These are phyloP conservation scores for Araneus ventricosus DNA, from an alignment of 1,140 invertebrate genomes.

Conservation along the genomic window DNA sequence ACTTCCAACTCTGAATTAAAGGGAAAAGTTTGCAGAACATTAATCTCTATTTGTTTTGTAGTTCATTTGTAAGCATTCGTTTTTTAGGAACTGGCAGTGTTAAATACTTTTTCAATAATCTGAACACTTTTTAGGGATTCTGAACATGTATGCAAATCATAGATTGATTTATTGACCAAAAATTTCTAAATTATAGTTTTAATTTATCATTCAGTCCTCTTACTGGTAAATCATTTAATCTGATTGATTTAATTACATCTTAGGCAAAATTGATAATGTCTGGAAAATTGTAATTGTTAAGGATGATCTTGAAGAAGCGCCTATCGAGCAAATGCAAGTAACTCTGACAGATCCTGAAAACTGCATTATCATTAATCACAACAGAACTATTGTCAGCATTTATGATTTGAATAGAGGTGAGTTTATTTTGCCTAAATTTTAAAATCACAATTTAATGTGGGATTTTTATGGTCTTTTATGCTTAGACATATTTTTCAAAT, in stretches of 20 bases:
- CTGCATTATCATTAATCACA: slow-evolving; percentile 47
- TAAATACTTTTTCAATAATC: too few species aligned
- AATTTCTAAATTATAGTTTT: neutral
- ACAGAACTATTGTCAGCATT: slow-evolving; percentile 70
- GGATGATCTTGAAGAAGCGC: slow-evolving; percentile 74
- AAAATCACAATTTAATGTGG: neutral
- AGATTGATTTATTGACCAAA: too few species aligned
- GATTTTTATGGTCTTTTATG: neutral
- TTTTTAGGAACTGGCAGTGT: too few species aligned
- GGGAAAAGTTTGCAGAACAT: too few species aligned
- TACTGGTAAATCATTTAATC: neutral
- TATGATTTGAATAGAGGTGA: slow-evolving; percentile 74
- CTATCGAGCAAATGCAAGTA: slow-evolving; percentile 73
- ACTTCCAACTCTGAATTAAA: too few species aligned
- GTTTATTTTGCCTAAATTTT: neutral
- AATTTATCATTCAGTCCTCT: neutral
- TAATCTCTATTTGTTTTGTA: too few species aligned
- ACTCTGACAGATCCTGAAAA: slow-evolving; percentile 65
- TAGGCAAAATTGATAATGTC: slow-evolving; percentile 26
- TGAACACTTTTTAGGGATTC: too few species aligned
- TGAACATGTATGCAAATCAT: too few species aligned
- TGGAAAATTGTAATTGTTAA: slow-evolving; percentile 73
- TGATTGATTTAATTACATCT: neutral
- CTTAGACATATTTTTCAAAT: neutral
- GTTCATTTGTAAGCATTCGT: too few species aligned